Evolutionary conservation across 2,797 vertebrate species (phyloP).

Genomic region (Enteromius anoplus): DNA sequence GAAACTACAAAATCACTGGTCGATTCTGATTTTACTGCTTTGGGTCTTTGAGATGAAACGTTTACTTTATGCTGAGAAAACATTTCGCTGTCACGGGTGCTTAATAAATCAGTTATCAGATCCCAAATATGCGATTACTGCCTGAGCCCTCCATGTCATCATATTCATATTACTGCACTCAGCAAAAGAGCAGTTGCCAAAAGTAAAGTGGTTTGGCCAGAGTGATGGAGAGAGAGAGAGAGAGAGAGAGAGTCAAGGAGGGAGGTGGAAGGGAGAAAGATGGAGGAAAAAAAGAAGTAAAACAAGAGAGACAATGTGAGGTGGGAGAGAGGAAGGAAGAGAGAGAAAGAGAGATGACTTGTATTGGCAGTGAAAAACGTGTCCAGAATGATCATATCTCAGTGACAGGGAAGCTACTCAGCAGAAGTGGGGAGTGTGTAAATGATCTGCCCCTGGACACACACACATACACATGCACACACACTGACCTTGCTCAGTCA

Average conservation of each 20-base stretch:
- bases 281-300: conserved; percentile 9
- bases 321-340: conserved; percentile 35
- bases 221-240: conserved; percentile 54
- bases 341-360: conserved; percentile 53
- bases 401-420: conserved; percentile 60
- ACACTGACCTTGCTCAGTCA: conserved; percentile 79
- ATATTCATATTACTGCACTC: conserved; percentile 58
- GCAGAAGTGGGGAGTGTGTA: conserved; percentile 58
- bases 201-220: conserved; percentile 70
- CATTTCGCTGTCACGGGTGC: conserved; percentile 38
- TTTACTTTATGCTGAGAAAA: conserved; percentile 51
- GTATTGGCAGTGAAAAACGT: conserved; percentile 61
- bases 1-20: conserved; percentile 1
- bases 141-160: conserved; percentile 51
- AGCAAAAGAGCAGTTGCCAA: conserved; percentile 67
- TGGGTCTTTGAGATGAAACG: conserved; percentile 26
- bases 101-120: conserved; percentile 57
- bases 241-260: not conserved
- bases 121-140: conserved; percentile 54
- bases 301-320: conserved; percentile 47
- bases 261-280: conserved; percentile 59
- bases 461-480: conserved; percentile 46
- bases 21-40: conserved; percentile 32
- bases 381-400: conserved; percentile 62
- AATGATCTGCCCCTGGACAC: conserved; percentile 46